phyloP scores from a whole-genome alignment of 1,140 invertebrate species.

The Brachystomella parvula region DNA sequence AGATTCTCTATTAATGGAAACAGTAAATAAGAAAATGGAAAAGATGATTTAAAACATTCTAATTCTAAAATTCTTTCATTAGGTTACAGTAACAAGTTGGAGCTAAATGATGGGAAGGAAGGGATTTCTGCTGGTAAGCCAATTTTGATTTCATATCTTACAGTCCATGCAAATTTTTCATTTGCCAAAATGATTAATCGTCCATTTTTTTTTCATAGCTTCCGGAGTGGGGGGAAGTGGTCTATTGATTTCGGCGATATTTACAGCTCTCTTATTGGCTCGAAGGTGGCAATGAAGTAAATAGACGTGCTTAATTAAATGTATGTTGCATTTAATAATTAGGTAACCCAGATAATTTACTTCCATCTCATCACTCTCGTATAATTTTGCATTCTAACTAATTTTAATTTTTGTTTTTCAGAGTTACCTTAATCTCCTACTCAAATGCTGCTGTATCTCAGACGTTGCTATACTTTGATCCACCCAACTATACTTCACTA shows the following conservation, averaged over 20 bases:
- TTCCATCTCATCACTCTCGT: no score
- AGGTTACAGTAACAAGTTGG: constrained; percentile 1
- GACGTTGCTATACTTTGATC: no score
- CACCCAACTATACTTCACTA: no score
- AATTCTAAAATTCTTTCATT: neutral
- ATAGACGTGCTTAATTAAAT: no score
- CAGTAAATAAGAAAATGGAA: neutral
- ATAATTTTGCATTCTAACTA: no score
- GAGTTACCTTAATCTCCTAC: no score
- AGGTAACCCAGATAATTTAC: no score
- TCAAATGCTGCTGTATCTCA: no score
- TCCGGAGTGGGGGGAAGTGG: neutral
- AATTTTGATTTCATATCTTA: neutral
- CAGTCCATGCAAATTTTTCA: neutral
- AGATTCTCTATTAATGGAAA: constrained; percentile 6
- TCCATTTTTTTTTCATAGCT: neutral
- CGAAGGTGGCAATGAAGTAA: no score
- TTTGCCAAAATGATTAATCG: neutral
- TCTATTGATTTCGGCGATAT: neutral
- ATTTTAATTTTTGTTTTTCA: no score
- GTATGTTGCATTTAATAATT: no score
- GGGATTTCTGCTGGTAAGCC: neutral
- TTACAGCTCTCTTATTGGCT: no score
- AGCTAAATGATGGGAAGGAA: neutral
- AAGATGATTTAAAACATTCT: neutral